Base-by-base conservation (phyloP, 2,888 invertebrate species). In the Sclerodermus sp. region DNA sequence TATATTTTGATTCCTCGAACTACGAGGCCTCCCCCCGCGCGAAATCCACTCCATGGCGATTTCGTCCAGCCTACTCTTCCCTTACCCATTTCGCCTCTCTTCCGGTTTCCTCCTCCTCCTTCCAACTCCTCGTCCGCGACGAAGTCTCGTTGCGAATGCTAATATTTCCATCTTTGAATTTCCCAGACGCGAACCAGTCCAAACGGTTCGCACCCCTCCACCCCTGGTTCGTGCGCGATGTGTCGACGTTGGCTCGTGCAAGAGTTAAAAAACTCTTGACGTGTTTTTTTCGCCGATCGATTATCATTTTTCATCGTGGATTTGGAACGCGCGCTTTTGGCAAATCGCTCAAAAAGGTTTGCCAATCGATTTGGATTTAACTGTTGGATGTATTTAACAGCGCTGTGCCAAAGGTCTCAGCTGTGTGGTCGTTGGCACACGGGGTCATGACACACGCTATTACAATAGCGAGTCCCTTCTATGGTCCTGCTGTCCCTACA, bases 1-100 rank as follows among this genome's bases (percentile, higher is more conserved):
- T 71, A 71, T 71, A 71, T 71, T 71, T 71, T 71, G 72, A 71
- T 71, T 71, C 66, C 66, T 60, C 56, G 51, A 59, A 57, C 59
- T 59, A 59, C 45, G 49, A 23, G 3, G 32, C 37, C 29, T 30
- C 17, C 50, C 23, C 23, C 4, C 23, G 23, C 23, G 23, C 23
- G 23, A 23, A 23, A 23, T 23, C 23, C 23, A 23, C 23, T 23
- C 8, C 23, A 23, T 8, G 4, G 8, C 23, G 23, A 23, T 23
- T 23, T 23, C 23, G 23, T 23, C 23, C 23, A 23, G 48, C 47
- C 49, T 12, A 15, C 15, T 34, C 38, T 32, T 32, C 12, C 34
- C 34, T 34, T 12, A 3, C 34, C 34, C 34, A 6, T 13, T 34
- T 34, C 10, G n/a, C 34, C 30, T 6, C 30, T 30, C 30, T 30